Percentiles rank a stretch among this genome's conserved stretches.
These are phyloP conservation scores for Leguminivora glycinivorella DNA, from an alignment of 1,140 invertebrate species.

Conservation along the genomic window DNA sequence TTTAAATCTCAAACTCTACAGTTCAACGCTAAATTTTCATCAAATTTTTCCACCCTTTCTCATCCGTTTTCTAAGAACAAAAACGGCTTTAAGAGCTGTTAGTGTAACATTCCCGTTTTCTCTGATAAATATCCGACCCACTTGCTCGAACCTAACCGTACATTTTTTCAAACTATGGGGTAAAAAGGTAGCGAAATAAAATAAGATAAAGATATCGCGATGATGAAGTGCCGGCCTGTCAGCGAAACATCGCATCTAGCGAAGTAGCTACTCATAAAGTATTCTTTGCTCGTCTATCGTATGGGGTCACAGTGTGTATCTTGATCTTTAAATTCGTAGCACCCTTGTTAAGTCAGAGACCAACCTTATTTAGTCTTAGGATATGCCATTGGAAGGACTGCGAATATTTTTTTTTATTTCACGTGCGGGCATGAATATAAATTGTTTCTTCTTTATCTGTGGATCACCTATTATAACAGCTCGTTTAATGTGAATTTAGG, in stretches of 20 bases:
- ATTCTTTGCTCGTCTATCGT: background rate
- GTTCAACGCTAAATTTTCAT: no score
- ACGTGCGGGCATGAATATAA: slow-evolving; percentile 4
- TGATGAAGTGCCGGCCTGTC: background rate
- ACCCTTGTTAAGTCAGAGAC: background rate
- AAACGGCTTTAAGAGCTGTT: no score
- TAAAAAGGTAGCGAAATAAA: slow-evolving; percentile 33
- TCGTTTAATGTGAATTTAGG: background rate
- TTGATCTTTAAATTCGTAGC: background rate
- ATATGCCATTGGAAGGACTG: background rate
- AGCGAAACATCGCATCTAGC: background rate
- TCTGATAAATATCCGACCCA: background rate
- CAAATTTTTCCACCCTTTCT: no score
- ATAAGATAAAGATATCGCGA: slow-evolving; percentile 31
- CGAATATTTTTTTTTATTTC: background rate
- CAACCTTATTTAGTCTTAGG: background rate
- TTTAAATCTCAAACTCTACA: no score
- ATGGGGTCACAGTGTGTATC: background rate
- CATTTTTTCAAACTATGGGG: background rate
- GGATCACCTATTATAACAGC: background rate
- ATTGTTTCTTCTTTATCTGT: slow-evolving; percentile 6
- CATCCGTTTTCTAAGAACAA: no score
- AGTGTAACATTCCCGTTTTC: background rate
- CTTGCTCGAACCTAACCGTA: background rate
- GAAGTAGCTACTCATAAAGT: background rate